phyloP scores from a whole-genome alignment of 1,140 invertebrate genomes.

The Danaus melanippus region DNA sequence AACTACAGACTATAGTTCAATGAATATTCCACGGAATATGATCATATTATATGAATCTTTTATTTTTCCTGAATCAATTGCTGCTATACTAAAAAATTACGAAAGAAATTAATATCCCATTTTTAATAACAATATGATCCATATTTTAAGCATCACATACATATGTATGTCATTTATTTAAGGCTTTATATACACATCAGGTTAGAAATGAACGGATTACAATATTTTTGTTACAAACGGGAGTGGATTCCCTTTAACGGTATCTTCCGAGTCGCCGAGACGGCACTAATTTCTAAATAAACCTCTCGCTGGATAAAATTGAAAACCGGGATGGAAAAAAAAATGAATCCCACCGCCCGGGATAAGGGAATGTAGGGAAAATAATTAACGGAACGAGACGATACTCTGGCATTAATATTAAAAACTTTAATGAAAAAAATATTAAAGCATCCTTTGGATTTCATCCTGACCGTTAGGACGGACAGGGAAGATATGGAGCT shows the following conservation, averaged over 20 bases:
- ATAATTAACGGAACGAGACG: constrained; percentile 54
- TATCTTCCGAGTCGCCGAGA: constrained; percentile 19
- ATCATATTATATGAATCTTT: too few species aligned
- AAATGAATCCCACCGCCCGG: constrained; percentile 26
- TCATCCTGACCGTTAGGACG: constrained; percentile 61
- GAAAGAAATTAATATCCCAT: too few species aligned
- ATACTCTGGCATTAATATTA: constrained; percentile 68
- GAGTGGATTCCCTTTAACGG: neutral
- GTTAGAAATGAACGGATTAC: too few species aligned
- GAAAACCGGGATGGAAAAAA: constrained; percentile 17
- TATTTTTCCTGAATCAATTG: too few species aligned
- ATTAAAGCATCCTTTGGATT: constrained; percentile 58
- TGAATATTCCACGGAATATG: too few species aligned
- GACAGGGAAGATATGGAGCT: constrained; percentile 20
- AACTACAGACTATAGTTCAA: too few species aligned
- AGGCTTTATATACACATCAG: too few species aligned
- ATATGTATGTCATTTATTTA: too few species aligned
- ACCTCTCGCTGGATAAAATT: constrained; percentile 27
- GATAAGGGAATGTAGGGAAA: constrained; percentile 47
- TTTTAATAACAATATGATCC: too few species aligned
- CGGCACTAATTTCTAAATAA: constrained; percentile 31
- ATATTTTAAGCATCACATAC: too few species aligned
- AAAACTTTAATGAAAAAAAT: constrained; percentile 72
- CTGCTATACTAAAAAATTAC: too few species aligned
- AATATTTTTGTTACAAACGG: too few species aligned